Percentiles rank a stretch among this genome's conserved stretches.
phyloP scores from a whole-genome alignment of 2,888 invertebrate species.

The Hypena proboscidalis region DNA sequence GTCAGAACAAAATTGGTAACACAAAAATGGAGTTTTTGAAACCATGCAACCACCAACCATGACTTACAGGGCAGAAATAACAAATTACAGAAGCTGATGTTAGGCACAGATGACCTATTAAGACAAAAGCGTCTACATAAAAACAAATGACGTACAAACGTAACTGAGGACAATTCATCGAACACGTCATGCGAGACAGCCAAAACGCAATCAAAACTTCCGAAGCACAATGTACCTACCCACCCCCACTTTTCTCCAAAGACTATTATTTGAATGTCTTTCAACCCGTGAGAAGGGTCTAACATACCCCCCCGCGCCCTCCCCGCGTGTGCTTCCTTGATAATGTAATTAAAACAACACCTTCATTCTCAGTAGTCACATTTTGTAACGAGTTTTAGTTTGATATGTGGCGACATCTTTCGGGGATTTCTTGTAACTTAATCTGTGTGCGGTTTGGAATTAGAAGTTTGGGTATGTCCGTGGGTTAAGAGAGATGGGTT shows the following conservation, averaged over 20 bases:
- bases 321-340: conserved; percentile 78
- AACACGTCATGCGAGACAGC: conserved; percentile 72
- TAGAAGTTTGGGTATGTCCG: background rate
- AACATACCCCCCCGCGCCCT: conserved; percentile 44
- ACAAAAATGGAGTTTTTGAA: too few relatives aligned
- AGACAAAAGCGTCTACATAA: conserved; percentile 38
- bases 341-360: conserved; percentile 86
- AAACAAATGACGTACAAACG: conserved; percentile 48
- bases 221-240: conserved; percentile 47
- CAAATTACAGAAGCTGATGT: too few relatives aligned
- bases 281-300: conserved; percentile 83
- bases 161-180: conserved; percentile 61
- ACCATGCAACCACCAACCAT: too few relatives aligned
- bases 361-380: conserved; percentile 75
- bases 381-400: conserved; percentile 66
- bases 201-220: conserved; percentile 80
- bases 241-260: conserved; percentile 67
- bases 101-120: conserved; percentile 22
- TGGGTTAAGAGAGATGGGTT: background rate
- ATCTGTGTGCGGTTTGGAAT: conserved; percentile 33
- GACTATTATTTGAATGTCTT: conserved; percentile 85
- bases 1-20: too few relatives aligned
- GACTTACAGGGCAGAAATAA: too few relatives aligned
- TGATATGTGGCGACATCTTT: conserved; percentile 51
- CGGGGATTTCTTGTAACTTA: conserved; percentile 38